Evolutionary conservation across 2,888 invertebrate species (phyloP), one percentile per base, ranked within the genome.

Genomic region (Gymnocheta viridis): DNA sequence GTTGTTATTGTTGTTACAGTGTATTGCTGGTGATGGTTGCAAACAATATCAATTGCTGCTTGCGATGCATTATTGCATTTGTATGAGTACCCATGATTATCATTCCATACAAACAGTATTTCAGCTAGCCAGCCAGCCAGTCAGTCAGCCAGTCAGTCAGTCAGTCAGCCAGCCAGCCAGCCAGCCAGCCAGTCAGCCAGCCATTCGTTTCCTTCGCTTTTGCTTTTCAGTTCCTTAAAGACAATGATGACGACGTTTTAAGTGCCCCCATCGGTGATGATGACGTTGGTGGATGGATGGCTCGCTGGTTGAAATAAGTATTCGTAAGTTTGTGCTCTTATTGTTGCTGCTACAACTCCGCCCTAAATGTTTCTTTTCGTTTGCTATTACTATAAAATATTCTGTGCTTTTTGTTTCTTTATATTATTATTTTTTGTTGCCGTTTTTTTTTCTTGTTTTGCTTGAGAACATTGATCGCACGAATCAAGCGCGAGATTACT

Each of bases 401-500:
- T 74, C 78, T 79, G 49, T 47, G 64, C 58, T 56, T 14, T 79
- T 64, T 56, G 24, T 54, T 32, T 41, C 4, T 66, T 73, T 10
- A 60, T 60, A 22, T 69, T 47, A 44, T 67, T 66, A 24, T 17
- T 19, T 58, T 76, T 47, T 29, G 24, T 41, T 14, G n/a, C 54
- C 7, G 2, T 12, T 38, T 66, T 47, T 69, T 24, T 47, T 44
- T 56, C 56, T 47, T 24, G 38, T 22, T 17, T 44, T 74, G 17
- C 60, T 51, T 72, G 51, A 66, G 66, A 67, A 84, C 84, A 81
- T 81, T 81, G 84, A 84, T 84, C 84, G 84, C 84, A 84, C 84
- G 84, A 84, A 84, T 84, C 84, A 81, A 84, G 84, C 84, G 84
- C 84, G 62, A 84, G 86, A 86, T 90, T 91, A 89, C 91, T 90